Evolutionary conservation across 2,797 vertebrate genomes (phyloP), one percentile per base, ranked within the genome.

Genomic region (Pangasius djambal): DNA sequence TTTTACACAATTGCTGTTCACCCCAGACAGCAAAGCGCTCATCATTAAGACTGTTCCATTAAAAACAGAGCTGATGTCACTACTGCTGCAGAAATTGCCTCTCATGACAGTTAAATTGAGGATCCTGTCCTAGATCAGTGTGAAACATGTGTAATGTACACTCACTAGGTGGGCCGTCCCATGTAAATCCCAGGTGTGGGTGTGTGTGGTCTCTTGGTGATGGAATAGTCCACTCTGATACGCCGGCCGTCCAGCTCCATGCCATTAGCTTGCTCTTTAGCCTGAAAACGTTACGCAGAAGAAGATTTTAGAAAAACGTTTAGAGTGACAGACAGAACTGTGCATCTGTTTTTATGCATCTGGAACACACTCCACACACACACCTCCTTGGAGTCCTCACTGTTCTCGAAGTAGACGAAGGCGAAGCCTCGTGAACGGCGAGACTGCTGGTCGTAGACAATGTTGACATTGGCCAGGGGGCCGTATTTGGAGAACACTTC

Each of bases 171-270:
- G 63, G 98, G 98, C 90, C 97, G 96, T 70, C 98, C 98, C 98
- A 99, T 99, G 87, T 99, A 99, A 93, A 99, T 98, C 91, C 98
- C 98, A 92, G 98, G 98, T 20, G 98, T 99, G 63, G 98, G 98
- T 6, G 98, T 99, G 94, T 99, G 98, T 88, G 98, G 97, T 93
- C 98, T 96, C 94, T 99, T 98, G 18, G 98, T 99, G 92, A 99
- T 99, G 52, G 98, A 99, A 90, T 97, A 99, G 93, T 99, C 98
- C 78, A 99, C 98, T 90, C 98, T 94, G 90, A 99, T 99, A 88
- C 97, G 97, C 37, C 98, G 97, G 6, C 98, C 98, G 87, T 99
- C 98, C 94, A 99, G 95, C 92, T 99, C 98, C 98, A 99, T 99
- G 91, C 98, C 97, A 91, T 99, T 99, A 81, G 98, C 98, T 93